Base-by-base conservation (phyloP, 2,113 vertebrate species). In the Lanius ludovicianus region DNA sequence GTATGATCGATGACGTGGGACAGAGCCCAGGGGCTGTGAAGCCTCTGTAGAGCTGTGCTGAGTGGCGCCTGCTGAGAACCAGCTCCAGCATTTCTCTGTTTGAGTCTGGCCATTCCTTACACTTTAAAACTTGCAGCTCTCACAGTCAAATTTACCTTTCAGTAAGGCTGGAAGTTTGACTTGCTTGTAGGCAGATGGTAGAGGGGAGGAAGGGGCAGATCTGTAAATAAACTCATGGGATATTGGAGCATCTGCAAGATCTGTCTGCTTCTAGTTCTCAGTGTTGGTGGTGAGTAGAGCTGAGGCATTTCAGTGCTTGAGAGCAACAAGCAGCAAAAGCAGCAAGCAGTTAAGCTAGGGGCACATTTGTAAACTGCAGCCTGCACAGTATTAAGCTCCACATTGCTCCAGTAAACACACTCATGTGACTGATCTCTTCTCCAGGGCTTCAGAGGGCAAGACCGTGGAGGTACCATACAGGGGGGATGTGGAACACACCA, bases 401-500 rank as follows among this genome's bases (percentile, higher is more conserved):
- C 53, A 4, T 23, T 63, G 23, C 67, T 93, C 15, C 31, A 52
- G 39, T 44, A 39, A 71, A 37, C 7, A 10, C 13, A 15, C 0
- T 13, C 64, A 12, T 1, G 4, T 95, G 60, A 91, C 25, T 10
- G 1, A 17, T 95, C 76, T 97, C 70, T 91, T 85, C 70, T 67
- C 17, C 97, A 99, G 99, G 97, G 99, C 99, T 19, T 99, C 99
- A 0, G 99, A 99, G 94, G 99, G 99, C 82, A 98, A 98, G 96
- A 99, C 99, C 0, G 99, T 99, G 87, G 99, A 99, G 97, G 99
- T 99, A 19, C 98, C 99, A 2, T 99, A 99, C 96, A 98, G 87
- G 97, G 99, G 99, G 15, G 98, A 99, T 0, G 99, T 99, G 42
- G 99, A 99, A 88, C 95, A 98, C 97, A 99, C 99, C 27, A 98